Conservation (phyloP, 2,888 invertebrate species). For the Falcaria lacertinaria region DNA sequence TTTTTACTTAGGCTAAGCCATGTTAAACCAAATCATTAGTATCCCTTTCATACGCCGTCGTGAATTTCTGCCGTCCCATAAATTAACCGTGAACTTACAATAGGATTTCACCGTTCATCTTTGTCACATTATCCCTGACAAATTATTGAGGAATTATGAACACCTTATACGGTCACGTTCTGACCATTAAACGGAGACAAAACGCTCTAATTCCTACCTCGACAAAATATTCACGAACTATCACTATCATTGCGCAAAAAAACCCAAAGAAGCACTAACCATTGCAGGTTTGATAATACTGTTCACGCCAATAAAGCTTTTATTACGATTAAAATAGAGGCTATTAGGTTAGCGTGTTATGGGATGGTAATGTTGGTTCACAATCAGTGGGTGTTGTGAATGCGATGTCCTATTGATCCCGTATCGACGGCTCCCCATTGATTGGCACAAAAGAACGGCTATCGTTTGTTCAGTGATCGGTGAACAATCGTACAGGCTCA, state of each 20-base stretch:
- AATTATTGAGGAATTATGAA: slow-evolving; percentile 68
- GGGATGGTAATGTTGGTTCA: no score
- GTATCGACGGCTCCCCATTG: slow-evolving; percentile 73
- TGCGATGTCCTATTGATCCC: slow-evolving; percentile 63
- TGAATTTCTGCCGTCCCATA: slow-evolving; percentile 44
- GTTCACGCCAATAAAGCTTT: slow-evolving; percentile 19
- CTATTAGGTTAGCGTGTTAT: slow-evolving; percentile 23
- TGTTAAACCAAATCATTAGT: slow-evolving; percentile 21
- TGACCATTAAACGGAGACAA: slow-evolving; percentile 75
- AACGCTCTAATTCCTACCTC: slow-evolving; percentile 72
- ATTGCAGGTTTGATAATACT: slow-evolving; percentile 14
- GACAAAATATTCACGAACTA: slow-evolving; percentile 72
- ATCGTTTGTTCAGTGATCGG: slow-evolving; percentile 68
- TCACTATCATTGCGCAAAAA: slow-evolving; percentile 77
- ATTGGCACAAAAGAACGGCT: slow-evolving; percentile 60
- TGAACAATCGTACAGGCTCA: slow-evolving; percentile 55
- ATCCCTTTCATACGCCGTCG: slow-evolving; percentile 27
- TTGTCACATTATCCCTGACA: slow-evolving; percentile 65
- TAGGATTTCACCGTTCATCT: slow-evolving; percentile 54
- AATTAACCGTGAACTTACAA: slow-evolving; percentile 54
- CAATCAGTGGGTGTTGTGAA: slow-evolving; percentile 42
- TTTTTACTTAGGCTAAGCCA: slow-evolving; percentile 21
- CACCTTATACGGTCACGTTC: slow-evolving; percentile 71
- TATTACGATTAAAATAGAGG: slow-evolving; percentile 18
- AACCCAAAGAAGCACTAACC: slow-evolving; percentile 30